Percentiles rank a stretch among this genome's conserved stretches.
phyloP scores from a whole-genome alignment of 2,797 vertebrate species.

The Danio choprae region DNA sequence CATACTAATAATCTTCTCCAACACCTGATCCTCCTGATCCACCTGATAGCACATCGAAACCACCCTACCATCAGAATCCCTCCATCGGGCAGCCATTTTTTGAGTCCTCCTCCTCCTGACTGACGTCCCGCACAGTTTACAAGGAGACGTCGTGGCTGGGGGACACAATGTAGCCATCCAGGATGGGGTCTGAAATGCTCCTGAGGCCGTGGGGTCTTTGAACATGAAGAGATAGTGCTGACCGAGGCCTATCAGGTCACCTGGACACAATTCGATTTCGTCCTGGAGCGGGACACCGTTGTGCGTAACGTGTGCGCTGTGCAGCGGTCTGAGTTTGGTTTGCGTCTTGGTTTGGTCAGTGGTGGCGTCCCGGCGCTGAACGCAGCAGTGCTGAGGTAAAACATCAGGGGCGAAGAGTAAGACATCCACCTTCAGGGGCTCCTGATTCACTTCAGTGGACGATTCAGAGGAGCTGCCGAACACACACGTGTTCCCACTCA shows the following conservation, averaged over 20 bases:
- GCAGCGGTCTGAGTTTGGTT: conserved; percentile 76
- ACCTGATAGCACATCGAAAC: conserved; percentile 69
- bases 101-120: conserved; percentile 41
- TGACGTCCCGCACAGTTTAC: conserved; percentile 67
- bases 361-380: conserved; percentile 71
- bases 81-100: conserved; percentile 64
- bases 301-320: conserved; percentile 74
- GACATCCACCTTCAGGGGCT: conserved; percentile 79
- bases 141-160: conserved; percentile 54
- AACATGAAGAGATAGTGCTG: conserved; percentile 83
- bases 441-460: conserved; percentile 72
- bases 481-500: conserved; percentile 77
- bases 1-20: conserved; percentile 73
- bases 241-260: conserved; percentile 81
- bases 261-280: conserved; percentile 73
- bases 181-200: conserved; percentile 61
- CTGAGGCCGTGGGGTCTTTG: conserved; percentile 77
- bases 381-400: conserved; percentile 77
- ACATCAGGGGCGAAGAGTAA: conserved; percentile 81
- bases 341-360: conserved; percentile 53
- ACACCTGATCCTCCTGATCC: conserved; percentile 75
- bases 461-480: conserved; percentile 77
- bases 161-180: conserved; percentile 76
- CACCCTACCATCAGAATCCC: conserved; percentile 70
- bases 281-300: conserved; percentile 74